Evolutionary conservation across 2,113 vertebrate genomes (phyloP).

Genomic region (Nanorana parkeri): DNA sequence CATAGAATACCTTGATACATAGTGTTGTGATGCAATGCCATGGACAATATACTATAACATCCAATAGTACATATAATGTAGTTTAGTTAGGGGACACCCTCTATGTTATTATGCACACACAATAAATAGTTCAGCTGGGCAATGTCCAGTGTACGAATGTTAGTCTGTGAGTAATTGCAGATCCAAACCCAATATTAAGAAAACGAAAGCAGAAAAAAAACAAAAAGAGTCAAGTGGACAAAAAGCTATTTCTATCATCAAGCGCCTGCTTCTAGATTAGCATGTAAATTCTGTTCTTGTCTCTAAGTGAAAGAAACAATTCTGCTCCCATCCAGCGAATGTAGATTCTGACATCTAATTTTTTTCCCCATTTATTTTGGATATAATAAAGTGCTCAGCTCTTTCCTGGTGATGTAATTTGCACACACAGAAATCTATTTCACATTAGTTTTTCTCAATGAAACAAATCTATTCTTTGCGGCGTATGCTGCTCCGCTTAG

Average conservation of each 20-base stretch:
- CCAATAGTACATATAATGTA: no score
- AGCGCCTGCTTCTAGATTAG: slow-evolving; percentile 22
- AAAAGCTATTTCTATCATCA: slow-evolving; percentile 10
- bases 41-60: no score
- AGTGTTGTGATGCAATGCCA: no score
- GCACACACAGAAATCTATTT: slow-evolving; percentile 47
- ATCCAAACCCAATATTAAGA: not conserved
- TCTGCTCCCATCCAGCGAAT: slow-evolving; percentile 24
- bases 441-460: slow-evolving; percentile 28
- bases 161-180: no score
- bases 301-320: slow-evolving; percentile 49
- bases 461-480: not conserved
- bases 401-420: slow-evolving; percentile 37
- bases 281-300: slow-evolving; percentile 38
- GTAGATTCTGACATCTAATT: slow-evolving; percentile 25
- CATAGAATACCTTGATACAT: no score
- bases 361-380: slow-evolving; percentile 38
- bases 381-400: slow-evolving; percentile 41
- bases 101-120: no score
- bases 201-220: not conserved
- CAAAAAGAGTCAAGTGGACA: not conserved
- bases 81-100: no score
- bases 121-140: no score
- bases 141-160: no score
- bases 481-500: not conserved